phyloP scores from a whole-genome alignment of 1,140 invertebrate genomes.

The Asbolus verrucosus region DNA sequence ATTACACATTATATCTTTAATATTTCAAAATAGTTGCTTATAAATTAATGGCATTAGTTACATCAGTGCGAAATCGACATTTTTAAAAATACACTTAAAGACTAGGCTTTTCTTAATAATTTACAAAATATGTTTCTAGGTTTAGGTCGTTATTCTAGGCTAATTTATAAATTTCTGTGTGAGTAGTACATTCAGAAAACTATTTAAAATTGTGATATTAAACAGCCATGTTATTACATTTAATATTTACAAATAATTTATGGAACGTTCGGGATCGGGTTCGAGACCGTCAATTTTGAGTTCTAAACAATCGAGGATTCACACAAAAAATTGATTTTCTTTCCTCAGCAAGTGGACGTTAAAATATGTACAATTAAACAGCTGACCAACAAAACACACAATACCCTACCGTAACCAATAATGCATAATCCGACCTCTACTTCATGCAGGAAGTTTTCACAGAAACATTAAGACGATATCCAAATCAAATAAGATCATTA shows the following conservation, averaged over 20 bases:
- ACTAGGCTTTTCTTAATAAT: constrained; percentile 37
- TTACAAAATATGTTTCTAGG: constrained; percentile 37
- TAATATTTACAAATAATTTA: constrained; percentile 16
- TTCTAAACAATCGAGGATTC: too few species aligned
- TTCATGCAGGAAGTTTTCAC: too few species aligned
- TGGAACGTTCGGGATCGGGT: constrained; percentile 4
- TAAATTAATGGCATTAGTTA: constrained; percentile 38
- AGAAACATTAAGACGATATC: too few species aligned
- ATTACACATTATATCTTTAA: constrained; percentile 31
- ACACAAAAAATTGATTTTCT: too few species aligned
- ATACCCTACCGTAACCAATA: too few species aligned
- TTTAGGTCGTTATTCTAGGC: constrained; percentile 25
- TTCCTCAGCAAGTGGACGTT: too few species aligned
- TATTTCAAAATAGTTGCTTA: constrained; percentile 38
- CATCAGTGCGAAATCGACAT: constrained; percentile 38
- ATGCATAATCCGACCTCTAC: too few species aligned
- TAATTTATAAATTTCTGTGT: constrained; percentile 22
- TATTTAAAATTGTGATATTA: constrained; percentile 33
- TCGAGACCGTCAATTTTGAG: neutral
- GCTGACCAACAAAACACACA: too few species aligned
- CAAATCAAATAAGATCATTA: too few species aligned
- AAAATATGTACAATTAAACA: too few species aligned
- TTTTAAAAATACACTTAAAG: constrained; percentile 38
- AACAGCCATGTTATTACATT: constrained; percentile 32
- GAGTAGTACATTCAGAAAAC: constrained; percentile 24